Base-by-base conservation (phyloP, 92 coral and sea anemone genomes). In the Montipora capitata region DNA sequence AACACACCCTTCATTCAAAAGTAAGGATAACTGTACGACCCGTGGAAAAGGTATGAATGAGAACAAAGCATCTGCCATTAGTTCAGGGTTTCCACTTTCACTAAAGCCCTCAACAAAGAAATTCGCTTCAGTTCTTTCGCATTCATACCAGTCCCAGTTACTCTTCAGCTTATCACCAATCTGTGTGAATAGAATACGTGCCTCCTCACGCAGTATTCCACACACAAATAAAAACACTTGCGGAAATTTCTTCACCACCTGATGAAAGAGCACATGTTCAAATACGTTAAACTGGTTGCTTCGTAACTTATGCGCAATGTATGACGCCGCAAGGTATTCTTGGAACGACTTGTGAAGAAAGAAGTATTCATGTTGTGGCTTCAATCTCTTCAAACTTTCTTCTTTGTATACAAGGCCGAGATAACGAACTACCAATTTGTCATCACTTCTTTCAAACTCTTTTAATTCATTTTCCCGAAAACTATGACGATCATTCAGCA, bases 321-420 rank as follows among this genome's bases (percentile, higher is more conserved):
- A 72, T 0, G 0, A 12, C 10, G 76, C 76, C 0, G 76, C 76
- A 0, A 72, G 2, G 4, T 15, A 72, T 58, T 69, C 74, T 11
- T 69, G 74, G 7, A 69, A 69, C 16, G 45, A 7, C 13, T 69
- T 69, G 49, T 69, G 76, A 43, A 72, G 57, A 72, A 72, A 72
- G 44, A 4, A n/a, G 14, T 72, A 72, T 16, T 72, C 76, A n/a
- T 72, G 39, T 0, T 18, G 13, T 4, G 76, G 59, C 0, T 40
- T 44, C 4, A 72, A 10, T 35, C 56, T 72, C 76, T 44, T 72
- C 56, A 72, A 0, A 72, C 76, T 72, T 13, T 15, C 76, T 0
- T 72, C 76, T 48, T 72, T 72, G 39, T 13, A 72, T 13, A 72
- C 20, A 42, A 72, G 76, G 16, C 76, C 76, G 0, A 72, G 13